These are phyloP conservation scores for Drosophila siamana DNA, from an alignment of 2,888 invertebrate species.

Conservation along the genomic window DNA sequence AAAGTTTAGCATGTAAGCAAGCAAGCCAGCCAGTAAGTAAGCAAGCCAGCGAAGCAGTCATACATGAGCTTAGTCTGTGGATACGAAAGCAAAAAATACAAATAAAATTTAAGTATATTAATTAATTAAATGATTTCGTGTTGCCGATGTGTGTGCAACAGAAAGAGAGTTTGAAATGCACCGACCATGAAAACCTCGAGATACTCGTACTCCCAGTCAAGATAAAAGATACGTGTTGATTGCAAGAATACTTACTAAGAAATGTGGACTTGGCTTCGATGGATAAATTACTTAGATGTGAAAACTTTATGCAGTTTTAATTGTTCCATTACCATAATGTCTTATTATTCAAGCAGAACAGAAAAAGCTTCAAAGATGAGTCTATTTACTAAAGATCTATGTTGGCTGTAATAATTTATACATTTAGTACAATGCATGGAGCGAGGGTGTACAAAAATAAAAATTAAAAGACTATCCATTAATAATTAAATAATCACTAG, in stretches of 20 bases:
- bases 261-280: neutral
- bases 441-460: neutral
- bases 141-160: slow-evolving; percentile 46
- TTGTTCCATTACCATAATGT: neutral
- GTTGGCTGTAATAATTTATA: neutral
- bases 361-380: neutral
- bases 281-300: slow-evolving; percentile 11
- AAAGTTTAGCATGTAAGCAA: slow-evolving; percentile 63
- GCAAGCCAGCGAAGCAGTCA: neutral
- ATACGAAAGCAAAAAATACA: slow-evolving; percentile 63
- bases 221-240: slow-evolving; percentile 31
- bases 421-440: neutral
- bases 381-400: neutral
- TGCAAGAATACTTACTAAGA: slow-evolving; percentile 8
- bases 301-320: neutral
- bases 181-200: slow-evolving; percentile 69
- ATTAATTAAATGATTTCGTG: slow-evolving; percentile 75
- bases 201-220: slow-evolving; percentile 31
- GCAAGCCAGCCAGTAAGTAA: slow-evolving; percentile 1
- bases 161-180: slow-evolving; percentile 73
- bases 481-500: neutral
- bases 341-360: neutral
- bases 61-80: slow-evolving; percentile 17
- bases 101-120: slow-evolving; percentile 65
- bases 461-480: neutral